Evolutionary conservation across 1,140 invertebrate genomes (phyloP).

Genomic region (Artemia franciscana): DNA sequence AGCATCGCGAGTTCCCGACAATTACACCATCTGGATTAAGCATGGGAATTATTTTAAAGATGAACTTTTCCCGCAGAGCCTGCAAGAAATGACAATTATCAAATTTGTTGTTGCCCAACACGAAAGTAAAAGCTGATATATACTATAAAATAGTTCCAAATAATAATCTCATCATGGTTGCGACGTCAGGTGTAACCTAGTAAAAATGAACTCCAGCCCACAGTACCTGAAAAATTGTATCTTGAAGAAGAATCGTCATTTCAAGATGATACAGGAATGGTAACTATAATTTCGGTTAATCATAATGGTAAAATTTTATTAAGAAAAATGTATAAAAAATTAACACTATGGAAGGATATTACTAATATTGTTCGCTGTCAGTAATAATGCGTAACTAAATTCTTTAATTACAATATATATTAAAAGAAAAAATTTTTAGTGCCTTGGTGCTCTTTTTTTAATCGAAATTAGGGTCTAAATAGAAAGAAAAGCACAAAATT

Average conservation of each 20-base stretch:
- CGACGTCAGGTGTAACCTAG: background rate
- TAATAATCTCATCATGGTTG: background rate
- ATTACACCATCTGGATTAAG: slow-evolving; percentile 87
- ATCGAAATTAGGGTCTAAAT: no score
- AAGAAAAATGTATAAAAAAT: slow-evolving; percentile 6
- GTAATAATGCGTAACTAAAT: no score
- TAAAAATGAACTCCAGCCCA: no score
- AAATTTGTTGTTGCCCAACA: background rate
- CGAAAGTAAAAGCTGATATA: background rate
- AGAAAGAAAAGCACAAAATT: no score
- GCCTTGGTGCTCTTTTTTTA: no score
- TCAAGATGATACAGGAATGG: no score
- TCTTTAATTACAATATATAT: no score
- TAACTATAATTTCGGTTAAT: background rate
- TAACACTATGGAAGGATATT: no score
- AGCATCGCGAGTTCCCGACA: slow-evolving; percentile 76
- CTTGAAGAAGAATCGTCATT: no score
- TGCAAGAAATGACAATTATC: slow-evolving; percentile 17
- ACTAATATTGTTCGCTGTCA: no score
- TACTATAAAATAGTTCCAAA: background rate
- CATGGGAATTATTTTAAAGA: slow-evolving; percentile 89
- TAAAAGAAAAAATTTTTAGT: no score
- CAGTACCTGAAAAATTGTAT: no score
- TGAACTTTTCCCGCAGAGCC: slow-evolving; percentile 70
- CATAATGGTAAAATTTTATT: slow-evolving; percentile 16